Percentiles rank a stretch among this genome's conserved stretches.
These are phyloP conservation scores for Florisuga fusca DNA, from an alignment of 2,797 vertebrate genomes.

Conservation along the genomic window DNA sequence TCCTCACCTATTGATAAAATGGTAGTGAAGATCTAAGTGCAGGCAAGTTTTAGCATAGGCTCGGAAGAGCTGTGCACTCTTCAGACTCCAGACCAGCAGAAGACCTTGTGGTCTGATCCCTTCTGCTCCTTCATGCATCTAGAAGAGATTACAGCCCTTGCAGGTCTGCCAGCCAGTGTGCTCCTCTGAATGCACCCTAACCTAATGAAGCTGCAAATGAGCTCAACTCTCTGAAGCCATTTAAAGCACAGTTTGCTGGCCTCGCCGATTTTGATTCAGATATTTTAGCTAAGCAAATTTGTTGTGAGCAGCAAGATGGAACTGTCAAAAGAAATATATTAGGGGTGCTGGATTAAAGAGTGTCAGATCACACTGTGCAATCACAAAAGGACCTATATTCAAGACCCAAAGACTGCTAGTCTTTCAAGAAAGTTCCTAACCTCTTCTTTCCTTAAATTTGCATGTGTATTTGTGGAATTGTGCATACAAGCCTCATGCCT, in stretches of 20 bases:
- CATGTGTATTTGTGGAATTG: background rate
- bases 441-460: background rate
- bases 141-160: background rate
- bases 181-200: background rate
- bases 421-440: background rate
- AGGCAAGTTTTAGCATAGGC: background rate
- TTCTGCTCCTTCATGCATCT: background rate
- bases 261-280: background rate
- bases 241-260: background rate
- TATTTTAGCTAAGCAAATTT: background rate
- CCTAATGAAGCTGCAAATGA: background rate
- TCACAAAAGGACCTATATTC: background rate
- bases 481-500: background rate
- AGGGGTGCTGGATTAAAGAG: background rate
- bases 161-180: background rate
- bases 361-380: background rate
- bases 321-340: background rate
- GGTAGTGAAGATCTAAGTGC: background rate
- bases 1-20: background rate
- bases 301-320: background rate
- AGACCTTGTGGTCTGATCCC: background rate
- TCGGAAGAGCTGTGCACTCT: background rate
- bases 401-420: background rate
- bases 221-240: background rate
- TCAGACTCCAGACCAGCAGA: background rate